phyloP scores from a whole-genome alignment of 2,113 vertebrate species.

The Tupaia tana region DNA sequence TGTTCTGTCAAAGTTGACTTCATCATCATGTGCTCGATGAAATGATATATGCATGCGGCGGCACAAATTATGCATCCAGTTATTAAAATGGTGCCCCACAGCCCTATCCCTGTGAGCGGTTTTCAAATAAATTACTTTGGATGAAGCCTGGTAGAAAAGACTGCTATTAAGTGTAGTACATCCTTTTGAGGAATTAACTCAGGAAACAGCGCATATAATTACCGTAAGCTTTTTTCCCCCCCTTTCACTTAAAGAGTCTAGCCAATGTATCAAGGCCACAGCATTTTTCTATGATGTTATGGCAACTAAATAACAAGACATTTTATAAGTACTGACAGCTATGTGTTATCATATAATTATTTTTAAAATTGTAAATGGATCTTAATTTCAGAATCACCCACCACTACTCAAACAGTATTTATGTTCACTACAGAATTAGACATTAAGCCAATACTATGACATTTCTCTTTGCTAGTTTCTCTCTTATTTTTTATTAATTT shows the following conservation, averaged over 20 bases:
- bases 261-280: constrained; percentile 3
- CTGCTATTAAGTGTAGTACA: constrained; percentile 35
- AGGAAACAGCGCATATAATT: constrained; percentile 74
- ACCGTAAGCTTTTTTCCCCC: neutral
- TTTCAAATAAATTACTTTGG: constrained; percentile 69
- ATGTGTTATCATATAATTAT: constrained; percentile 58
- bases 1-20: constrained; percentile 44
- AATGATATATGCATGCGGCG: neutral
- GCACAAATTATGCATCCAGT: constrained; percentile 39
- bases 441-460: constrained; percentile 46
- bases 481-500: neutral
- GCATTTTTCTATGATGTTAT: constrained; percentile 34
- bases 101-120: neutral
- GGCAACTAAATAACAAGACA: constrained; percentile 58
- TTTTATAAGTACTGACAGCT: constrained; percentile 60
- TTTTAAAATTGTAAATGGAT: constrained; percentile 55
- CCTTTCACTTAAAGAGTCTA: constrained; percentile 43
- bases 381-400: constrained; percentile 55
- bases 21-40: constrained; percentile 26
- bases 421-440: constrained; percentile 8
- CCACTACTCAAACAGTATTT: constrained; percentile 39
- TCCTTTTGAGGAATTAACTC: constrained; percentile 71
- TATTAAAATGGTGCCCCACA: constrained; percentile 57
- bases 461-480: neutral
- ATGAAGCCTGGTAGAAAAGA: constrained; percentile 44